Base-by-base conservation (phyloP, 2,797 vertebrate species). In the Malacoraja senta region DNA sequence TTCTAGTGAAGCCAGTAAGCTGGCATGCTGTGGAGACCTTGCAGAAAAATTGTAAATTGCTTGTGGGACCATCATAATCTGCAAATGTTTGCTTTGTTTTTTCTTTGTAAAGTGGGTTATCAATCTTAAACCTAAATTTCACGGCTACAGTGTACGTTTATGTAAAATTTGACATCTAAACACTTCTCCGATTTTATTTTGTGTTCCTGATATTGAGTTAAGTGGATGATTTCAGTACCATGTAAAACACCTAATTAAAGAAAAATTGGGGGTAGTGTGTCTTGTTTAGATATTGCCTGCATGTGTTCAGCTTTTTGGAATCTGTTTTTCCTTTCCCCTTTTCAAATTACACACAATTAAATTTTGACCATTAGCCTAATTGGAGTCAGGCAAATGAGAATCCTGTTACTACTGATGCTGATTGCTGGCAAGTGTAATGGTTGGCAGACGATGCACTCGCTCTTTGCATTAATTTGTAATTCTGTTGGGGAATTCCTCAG, bases 41-140 rank as follows among this genome's bases (percentile, higher is more conserved):
- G 81, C 63, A 83, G 44, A 13, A 71, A 38, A 35, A 44, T 91
- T 91, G 74, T n/a, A 93, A 93, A 93, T 93, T 93, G 93, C 93
- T 93, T 93, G 38, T 93, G 93, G 93, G 93, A 86, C 38, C 65
- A n/a, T 74, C 32, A 9, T 38, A 84, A 74, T 65, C 93, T 65
- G 84, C 8, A 0, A 72, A 35, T 61, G 65, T 32, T 13, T 71
- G 17, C 38, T 68, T 74, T 86, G 53, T 74, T 24, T 68, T 93
- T 84, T 81, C 78, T 93, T 71, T 72, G 72, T 38, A 93, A 93
- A 84, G 68, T 88, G 68, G 93, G 68, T 93, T 81, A 88, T 74
- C 81, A 44, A 58, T 93, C 72, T 93, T 93, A 74, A 32, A 83
- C 72, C 65, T 74, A 19, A 88, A 72, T 77, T 93, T 93, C 81